Conservation (phyloP, 2,113 vertebrate species). For the Athene noctua region DNA sequence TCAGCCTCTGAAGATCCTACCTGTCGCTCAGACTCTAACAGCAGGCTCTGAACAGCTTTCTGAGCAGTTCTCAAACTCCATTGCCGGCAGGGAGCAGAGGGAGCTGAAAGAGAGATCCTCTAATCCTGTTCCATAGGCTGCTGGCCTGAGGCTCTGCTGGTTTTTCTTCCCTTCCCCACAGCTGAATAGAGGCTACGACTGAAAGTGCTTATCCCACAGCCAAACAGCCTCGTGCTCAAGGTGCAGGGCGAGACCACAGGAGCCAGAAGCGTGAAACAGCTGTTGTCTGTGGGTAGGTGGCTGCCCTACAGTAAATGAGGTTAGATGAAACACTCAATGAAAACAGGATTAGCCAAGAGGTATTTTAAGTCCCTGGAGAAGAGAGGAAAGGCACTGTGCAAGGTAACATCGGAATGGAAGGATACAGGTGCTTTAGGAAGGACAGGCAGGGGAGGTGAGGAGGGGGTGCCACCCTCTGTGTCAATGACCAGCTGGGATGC, state of each 20-base stretch:
- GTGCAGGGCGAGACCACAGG: not conserved
- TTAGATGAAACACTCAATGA: not conserved
- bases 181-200: not conserved
- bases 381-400: not conserved
- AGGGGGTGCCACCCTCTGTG: too few species aligned
- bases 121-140: not conserved
- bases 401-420: too few species aligned
- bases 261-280: accelerated
- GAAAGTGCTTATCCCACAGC: not conserved
- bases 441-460: too few species aligned
- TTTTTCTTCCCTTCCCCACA: not conserved
- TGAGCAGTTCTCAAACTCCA: not conserved
- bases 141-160: not conserved
- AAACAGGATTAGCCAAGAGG: not conserved
- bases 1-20: accelerated
- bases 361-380: not conserved
- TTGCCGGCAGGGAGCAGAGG: not conserved
- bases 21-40: not conserved
- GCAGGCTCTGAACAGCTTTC: not conserved
- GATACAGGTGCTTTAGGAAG: too few species aligned
- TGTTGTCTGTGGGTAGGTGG: not conserved
- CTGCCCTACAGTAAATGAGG: not conserved
- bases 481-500: too few species aligned
- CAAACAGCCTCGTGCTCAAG: accelerated
- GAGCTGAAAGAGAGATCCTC: not conserved